A percentile compares a stretch with the other conserved stretches of the same genome.
Conservation (phyloP, 2,888 invertebrate genomes). For the Omphaloscelis lunosa region DNA sequence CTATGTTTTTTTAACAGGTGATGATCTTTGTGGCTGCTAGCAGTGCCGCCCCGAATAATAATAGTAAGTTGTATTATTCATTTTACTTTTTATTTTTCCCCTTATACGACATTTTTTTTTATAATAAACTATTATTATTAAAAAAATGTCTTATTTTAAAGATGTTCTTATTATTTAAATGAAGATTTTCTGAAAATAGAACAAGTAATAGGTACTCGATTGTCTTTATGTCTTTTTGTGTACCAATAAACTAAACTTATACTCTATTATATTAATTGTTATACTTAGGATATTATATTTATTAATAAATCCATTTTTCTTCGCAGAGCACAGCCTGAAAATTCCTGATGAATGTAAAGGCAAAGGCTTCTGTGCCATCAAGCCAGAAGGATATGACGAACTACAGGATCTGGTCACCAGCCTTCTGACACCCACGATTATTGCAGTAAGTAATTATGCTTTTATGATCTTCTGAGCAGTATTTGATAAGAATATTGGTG, state of each 20-base stretch:
- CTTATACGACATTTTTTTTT: no score
- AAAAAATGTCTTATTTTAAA: no score
- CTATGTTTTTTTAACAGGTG: slow-evolving; percentile 22
- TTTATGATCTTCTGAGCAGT: not conserved
- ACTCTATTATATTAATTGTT: no score
- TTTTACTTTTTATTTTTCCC: not conserved
- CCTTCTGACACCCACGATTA: slow-evolving; percentile 20
- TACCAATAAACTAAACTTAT: not conserved
- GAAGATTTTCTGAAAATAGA: not conserved
- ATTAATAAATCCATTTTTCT: slow-evolving; percentile 4
- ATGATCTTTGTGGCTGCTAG: slow-evolving; percentile 16
- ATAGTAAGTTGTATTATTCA: slow-evolving; percentile 28
- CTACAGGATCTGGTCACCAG: slow-evolving; percentile 12
- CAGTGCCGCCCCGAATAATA: slow-evolving; percentile 36
- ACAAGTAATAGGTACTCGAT: not conserved
- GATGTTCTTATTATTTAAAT: not conserved
- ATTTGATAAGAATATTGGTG: not conserved
- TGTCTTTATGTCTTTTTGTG: not conserved
- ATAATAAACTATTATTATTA: not conserved
- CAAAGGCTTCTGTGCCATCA: slow-evolving; percentile 40
- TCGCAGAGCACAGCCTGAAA: slow-evolving; percentile 23
- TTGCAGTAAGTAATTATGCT: slow-evolving; percentile 38
- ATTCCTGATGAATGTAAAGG: slow-evolving; percentile 48
- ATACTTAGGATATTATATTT: not conserved
- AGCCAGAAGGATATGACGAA: slow-evolving; percentile 52